Base-by-base conservation (phyloP, 2,888 invertebrate genomes). In the Choreutis nemorana region DNA sequence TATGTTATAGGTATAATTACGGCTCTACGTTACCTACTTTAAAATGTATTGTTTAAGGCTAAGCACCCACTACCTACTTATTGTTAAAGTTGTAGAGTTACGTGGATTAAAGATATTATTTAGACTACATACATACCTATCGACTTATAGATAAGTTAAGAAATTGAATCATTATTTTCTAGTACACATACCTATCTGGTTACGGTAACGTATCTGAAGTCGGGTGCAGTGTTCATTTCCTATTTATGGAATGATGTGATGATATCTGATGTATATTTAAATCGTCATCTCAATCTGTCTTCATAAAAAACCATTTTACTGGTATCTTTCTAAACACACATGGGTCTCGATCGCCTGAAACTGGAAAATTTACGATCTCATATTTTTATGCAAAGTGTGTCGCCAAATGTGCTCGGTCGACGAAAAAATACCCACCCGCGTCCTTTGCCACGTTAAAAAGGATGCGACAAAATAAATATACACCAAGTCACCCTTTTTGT, bases 391-490 rank as follows among this genome's bases (percentile, higher is more conserved):
- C 73, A 73, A 73, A 77, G 75, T 65, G 61, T 65, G 70, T 71
- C 68, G 68, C 77, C 78, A 77, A 78, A 78, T 78, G 78, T 77
- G 68, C 55, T 53, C 51, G 54, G 60, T 55, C 52, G 56, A 51
- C 59, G 67, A 65, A 72, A 71, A 77, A 72, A 68, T 59, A 63
- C 59, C 60, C 61, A 60, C 56, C 55, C 55, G 59, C 64, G 72
- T 71, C 70, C 71, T 71, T 66, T 70, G 47, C 66, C 68, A 64
- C 71, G 68, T 73, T 75, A 78, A 78, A 65, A 78, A 71, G 72
- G 77, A 75, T 73, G 73, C 70, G 75, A 71, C 77, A 77, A 58
- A 72, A 78, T 78, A 78, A 78, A 78, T 78, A 78, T 71, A 78
- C 75, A 70, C 53, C 50, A 48, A 67, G 66, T 63, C 73, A 75